phyloP scores from a whole-genome alignment of 2,888 invertebrate species.

The Calephelis perditalis region DNA sequence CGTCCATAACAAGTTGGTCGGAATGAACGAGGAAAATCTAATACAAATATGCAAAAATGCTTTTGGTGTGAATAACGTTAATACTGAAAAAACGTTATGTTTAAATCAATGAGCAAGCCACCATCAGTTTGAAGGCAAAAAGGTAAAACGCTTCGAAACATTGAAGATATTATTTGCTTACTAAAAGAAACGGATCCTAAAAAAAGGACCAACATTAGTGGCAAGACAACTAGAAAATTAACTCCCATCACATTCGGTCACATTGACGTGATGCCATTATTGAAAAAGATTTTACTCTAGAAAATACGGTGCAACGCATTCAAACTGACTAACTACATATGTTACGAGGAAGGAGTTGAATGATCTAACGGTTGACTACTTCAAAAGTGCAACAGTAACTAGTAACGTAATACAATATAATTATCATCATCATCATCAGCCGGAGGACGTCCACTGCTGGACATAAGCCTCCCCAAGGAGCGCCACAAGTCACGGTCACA shows the following conservation, averaged over 20 bases:
- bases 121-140: constrained; percentile 13
- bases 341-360: background rate
- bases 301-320: background rate
- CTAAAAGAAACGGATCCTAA: constrained; percentile 19
- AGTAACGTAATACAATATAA: background rate
- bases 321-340: background rate
- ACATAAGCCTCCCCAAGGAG: no score
- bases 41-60: constrained; percentile 20
- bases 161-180: background rate
- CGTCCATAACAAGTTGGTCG: constrained; percentile 23
- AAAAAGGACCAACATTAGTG: constrained; percentile 24
- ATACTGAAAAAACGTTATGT: constrained; percentile 23
- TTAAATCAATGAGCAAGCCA: constrained; percentile 20
- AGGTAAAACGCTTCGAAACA: constrained; percentile 21
- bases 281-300: background rate
- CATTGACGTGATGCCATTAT: constrained; percentile 20
- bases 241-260: constrained; percentile 28
- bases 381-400: no score
- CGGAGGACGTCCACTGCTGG: no score
- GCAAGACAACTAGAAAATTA: constrained; percentile 20
- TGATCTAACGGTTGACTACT: background rate
- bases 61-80: constrained; percentile 23
- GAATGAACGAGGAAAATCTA: constrained; percentile 25
- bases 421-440: no score
- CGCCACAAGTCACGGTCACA: no score